These are phyloP conservation scores for Perizoma flavofasciatum DNA, from an alignment of 2,888 invertebrate genomes.

Conservation along the genomic window DNA sequence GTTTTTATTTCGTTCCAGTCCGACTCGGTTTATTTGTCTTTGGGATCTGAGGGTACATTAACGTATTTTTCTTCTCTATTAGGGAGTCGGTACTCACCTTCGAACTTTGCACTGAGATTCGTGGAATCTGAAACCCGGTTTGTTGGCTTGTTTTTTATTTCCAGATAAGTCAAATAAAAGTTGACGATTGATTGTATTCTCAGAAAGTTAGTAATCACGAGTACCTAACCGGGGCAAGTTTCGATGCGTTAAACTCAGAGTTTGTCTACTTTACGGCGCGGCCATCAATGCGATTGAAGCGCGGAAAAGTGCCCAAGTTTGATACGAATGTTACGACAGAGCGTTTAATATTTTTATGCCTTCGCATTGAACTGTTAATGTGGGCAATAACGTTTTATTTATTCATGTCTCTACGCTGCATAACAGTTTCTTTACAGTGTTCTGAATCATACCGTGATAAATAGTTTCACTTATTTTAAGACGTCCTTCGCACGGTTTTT, in stretches of 20 bases:
- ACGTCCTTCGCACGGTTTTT: constrained; percentile 77
- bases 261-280: constrained; percentile 54
- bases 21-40: constrained; percentile 81
- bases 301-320: constrained; percentile 53
- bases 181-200: constrained; percentile 81
- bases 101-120: constrained; percentile 71
- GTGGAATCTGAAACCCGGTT: constrained; percentile 64
- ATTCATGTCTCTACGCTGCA: constrained; percentile 43
- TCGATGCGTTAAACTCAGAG: constrained; percentile 62
- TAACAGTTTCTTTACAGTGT: constrained; percentile 56
- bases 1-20: constrained; percentile 80
- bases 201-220: constrained; percentile 68
- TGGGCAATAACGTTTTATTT: constrained; percentile 49
- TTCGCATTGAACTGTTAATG: constrained; percentile 46
- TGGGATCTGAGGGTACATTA: constrained; percentile 81
- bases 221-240: constrained; percentile 47
- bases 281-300: constrained; percentile 50
- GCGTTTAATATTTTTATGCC: constrained; percentile 52
- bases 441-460: constrained; percentile 69
- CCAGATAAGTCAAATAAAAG: constrained; percentile 79
- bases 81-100: constrained; percentile 79
- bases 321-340: constrained; percentile 51
- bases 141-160: constrained; percentile 79
- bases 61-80: constrained; percentile 84
- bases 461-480: constrained; percentile 73